Evolutionary conservation across 2,113 vertebrate species (phyloP).

Genomic region (Myodes glareolus): DNA sequence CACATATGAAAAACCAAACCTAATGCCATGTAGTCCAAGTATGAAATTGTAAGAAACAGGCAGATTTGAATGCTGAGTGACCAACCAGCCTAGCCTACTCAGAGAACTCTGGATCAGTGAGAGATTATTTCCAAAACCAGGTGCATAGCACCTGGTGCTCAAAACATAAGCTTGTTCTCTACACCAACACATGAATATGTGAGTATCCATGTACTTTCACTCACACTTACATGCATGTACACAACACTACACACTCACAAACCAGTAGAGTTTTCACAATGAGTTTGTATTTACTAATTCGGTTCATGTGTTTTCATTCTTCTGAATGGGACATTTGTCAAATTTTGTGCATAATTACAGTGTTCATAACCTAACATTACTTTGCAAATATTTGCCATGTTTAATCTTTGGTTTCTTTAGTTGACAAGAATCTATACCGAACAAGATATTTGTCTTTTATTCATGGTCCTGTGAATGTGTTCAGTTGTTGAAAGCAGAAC

Average conservation of each 20-base stretch:
- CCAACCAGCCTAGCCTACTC: background rate
- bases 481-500: conserved; percentile 17
- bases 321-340: background rate
- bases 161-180: background rate
- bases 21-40: background rate
- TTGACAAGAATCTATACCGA: background rate
- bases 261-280: background rate
- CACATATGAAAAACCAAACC: background rate
- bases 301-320: background rate
- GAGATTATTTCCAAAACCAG: background rate
- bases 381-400: background rate
- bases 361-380: conserved; percentile 6
- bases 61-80: background rate
- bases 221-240: background rate
- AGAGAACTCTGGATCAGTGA: background rate
- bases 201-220: no score
- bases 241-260: background rate
- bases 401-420: background rate
- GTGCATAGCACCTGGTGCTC: background rate
- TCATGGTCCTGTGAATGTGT: conserved; percentile 40
- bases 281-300: conserved; percentile 1
- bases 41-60: background rate
- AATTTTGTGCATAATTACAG: background rate
- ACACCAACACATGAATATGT: background rate
- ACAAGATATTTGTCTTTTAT: conserved; percentile 24